These are phyloP conservation scores for Neosilurus mollespiculum DNA, from an alignment of 2,797 vertebrate species.

Conservation along the genomic window DNA sequence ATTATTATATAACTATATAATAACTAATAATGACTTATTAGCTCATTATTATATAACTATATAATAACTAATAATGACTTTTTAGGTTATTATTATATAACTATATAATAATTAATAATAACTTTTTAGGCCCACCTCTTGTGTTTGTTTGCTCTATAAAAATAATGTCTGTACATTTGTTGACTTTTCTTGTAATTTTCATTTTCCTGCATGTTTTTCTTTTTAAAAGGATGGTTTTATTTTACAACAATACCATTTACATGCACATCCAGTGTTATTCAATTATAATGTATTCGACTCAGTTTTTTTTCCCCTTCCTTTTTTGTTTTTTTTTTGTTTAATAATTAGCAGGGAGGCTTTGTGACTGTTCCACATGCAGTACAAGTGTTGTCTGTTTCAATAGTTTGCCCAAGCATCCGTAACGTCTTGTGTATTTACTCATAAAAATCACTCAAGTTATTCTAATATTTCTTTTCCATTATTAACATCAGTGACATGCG, in stretches of 20 bases:
- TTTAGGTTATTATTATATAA: too few species aligned
- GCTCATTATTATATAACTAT: too few species aligned
- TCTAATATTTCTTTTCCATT: conserved; percentile 18
- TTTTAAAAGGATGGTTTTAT: not conserved
- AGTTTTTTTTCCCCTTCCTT: not conserved
- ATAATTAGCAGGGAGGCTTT: conserved; percentile 27
- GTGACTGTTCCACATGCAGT: conserved; percentile 15
- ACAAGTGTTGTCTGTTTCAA: not conserved
- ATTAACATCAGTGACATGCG: not conserved
- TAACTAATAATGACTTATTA: too few species aligned
- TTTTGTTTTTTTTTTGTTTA: conserved; percentile 4
- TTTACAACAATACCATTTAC: not conserved
- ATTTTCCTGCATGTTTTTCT: too few species aligned
- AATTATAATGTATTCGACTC: not conserved
- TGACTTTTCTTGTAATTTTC: not conserved
- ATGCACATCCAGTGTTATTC: not conserved
- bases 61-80: too few species aligned
- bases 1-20: too few species aligned
- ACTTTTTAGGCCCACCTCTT: too few species aligned
- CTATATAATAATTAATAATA: too few species aligned
- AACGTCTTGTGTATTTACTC: conserved; percentile 15
- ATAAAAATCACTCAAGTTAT: conserved; percentile 1
- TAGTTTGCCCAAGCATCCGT: conserved; percentile 13
- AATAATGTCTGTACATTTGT: not conserved
- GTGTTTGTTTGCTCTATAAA: not conserved